Evolutionary conservation across 1,140 invertebrate species (phyloP).

Genomic region (Apis laboriosa): DNA sequence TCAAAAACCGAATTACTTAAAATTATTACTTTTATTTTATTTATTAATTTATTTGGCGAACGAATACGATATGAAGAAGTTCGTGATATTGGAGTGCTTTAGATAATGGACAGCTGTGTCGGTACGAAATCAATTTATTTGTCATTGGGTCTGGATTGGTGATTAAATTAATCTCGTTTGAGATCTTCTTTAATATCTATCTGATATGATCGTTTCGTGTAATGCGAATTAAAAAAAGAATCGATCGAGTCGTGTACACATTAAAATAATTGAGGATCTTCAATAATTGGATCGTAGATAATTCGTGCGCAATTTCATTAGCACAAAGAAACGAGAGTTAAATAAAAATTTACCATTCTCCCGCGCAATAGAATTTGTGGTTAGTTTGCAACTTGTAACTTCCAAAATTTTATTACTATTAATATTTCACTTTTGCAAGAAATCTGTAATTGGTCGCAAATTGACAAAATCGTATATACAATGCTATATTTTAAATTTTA

Average conservation of each 20-base stretch:
- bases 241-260: not conserved
- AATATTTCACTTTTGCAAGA: no score
- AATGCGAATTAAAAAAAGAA: not conserved
- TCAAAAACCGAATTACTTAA: no score
- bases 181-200: not conserved
- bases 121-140: constrained; percentile 34
- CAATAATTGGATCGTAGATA: not conserved
- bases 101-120: not conserved
- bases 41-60: not conserved
- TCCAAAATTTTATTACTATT: no score
- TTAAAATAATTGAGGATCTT: not conserved
- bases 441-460: no score
- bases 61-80: not conserved
- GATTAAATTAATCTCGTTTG: constrained; percentile 26
- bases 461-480: no score
- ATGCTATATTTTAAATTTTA: no score
- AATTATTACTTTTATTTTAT: not conserved
- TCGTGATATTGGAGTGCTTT: not conserved
- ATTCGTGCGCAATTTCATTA: no score
- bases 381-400: no score
- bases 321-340: no score
- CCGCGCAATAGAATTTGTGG: no score
- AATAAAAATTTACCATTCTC: no score
- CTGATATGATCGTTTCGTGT: not conserved
- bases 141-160: constrained; percentile 7